These are phyloP conservation scores for Solenopsis invicta DNA, from an alignment of 1,140 invertebrate genomes.

Conservation along the genomic window DNA sequence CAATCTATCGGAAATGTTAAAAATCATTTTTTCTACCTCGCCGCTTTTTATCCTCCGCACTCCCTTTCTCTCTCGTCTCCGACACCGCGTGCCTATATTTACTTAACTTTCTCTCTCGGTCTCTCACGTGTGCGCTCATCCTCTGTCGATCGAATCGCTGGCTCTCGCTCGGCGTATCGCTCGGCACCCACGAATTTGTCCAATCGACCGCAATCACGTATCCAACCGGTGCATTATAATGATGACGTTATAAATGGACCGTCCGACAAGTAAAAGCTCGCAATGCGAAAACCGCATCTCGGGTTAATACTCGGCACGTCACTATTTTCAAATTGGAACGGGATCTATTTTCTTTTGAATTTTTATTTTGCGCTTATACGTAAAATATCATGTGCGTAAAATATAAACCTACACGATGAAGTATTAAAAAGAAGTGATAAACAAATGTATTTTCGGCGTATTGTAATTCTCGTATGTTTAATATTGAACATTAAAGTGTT, in stretches of 20 bases:
- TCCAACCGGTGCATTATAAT: constrained; percentile 50
- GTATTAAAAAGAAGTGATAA: not conserved
- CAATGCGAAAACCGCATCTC: constrained; percentile 47
- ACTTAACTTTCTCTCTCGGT: constrained; percentile 47
- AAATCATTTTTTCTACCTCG: constrained; percentile 70
- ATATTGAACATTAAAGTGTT: not conserved
- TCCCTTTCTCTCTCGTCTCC: not conserved
- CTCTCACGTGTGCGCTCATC: not conserved
- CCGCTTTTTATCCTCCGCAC: constrained; percentile 8
- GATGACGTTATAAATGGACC: constrained; percentile 62
- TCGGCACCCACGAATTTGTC: constrained; percentile 66
- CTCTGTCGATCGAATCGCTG: constrained; percentile 36
- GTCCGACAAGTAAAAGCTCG: constrained; percentile 46
- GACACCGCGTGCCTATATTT: not conserved
- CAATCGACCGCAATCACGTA: constrained; percentile 67
- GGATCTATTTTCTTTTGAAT: not conserved
- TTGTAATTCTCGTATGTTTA: not conserved
- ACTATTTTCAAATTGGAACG: constrained; percentile 21
- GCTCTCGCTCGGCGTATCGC: constrained; percentile 45
- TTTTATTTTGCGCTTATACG: not conserved
- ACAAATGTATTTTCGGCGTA: not conserved
- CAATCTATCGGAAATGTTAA: constrained; percentile 73
- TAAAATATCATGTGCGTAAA: not conserved
- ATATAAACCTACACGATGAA: not conserved
- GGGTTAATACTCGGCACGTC: constrained; percentile 27